Conservation (phyloP, 2,797 vertebrate species). For the Labeo calbasu region DNA sequence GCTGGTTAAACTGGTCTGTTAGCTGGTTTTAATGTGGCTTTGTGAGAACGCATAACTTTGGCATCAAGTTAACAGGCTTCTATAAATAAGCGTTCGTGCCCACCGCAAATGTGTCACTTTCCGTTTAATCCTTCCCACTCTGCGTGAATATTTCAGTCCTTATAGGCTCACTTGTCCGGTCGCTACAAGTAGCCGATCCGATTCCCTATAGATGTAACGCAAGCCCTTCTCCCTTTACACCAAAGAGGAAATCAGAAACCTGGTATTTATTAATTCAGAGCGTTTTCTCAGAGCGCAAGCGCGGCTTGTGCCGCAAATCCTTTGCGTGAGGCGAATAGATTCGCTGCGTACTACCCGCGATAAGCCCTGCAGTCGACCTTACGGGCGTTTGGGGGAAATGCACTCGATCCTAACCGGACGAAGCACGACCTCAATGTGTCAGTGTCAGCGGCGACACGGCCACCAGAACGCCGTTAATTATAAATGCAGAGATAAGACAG, state of each 20-base stretch:
- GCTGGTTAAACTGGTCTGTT: neutral
- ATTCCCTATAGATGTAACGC: conserved; percentile 70
- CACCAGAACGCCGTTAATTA: conserved; percentile 62
- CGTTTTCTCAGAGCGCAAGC: conserved; percentile 61
- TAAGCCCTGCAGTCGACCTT: neutral
- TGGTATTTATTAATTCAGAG: conserved; percentile 75
- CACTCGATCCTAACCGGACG: neutral
- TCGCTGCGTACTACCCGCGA: neutral
- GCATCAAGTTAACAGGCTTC: neutral
- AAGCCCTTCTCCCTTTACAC: conserved; percentile 71
- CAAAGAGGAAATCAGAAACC: conserved; percentile 71
- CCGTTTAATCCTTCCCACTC: conserved; percentile 50
- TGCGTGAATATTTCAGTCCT: conserved; percentile 67
- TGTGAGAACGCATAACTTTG: neutral
- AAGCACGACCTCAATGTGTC: conserved; percentile 41
- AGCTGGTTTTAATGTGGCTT: neutral
- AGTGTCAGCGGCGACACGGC: conserved; percentile 34
- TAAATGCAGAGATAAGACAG: conserved; percentile 65
- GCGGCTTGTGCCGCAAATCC: conserved; percentile 65
- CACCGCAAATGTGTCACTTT: conserved; percentile 48
- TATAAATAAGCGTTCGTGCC: conserved; percentile 20
- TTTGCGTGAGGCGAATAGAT: conserved; percentile 58
- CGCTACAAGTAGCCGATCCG: conserved; percentile 63
- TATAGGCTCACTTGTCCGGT: conserved; percentile 60
- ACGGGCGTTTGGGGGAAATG: neutral